Conservation (phyloP, 2,888 invertebrate genomes). For the Therioaphis trifolii region DNA sequence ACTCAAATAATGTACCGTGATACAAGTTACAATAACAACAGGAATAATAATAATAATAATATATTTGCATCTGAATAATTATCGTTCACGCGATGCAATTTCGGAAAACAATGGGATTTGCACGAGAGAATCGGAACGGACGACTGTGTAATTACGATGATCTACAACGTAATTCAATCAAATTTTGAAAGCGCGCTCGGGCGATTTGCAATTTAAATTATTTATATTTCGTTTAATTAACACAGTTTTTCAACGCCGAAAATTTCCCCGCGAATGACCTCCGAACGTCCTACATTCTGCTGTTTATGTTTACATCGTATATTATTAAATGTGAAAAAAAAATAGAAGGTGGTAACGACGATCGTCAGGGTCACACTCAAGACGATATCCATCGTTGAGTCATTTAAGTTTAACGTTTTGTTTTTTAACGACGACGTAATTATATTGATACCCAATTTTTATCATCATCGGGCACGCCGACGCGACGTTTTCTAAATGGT, state of each 20-base stretch:
- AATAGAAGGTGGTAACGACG: too few species aligned
- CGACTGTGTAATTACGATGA: not conserved
- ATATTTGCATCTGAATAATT: conserved; percentile 26
- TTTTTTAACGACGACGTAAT: too few species aligned
- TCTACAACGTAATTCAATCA: not conserved
- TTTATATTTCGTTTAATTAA: not conserved
- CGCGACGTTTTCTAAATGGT: too few species aligned
- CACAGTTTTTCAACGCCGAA: not conserved
- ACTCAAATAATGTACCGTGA: not conserved
- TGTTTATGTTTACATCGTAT: too few species aligned
- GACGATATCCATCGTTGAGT: too few species aligned
- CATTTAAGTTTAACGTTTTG: too few species aligned
- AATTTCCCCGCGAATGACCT: conserved; percentile 20
- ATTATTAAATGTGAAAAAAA: too few species aligned
- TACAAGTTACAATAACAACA: too few species aligned
- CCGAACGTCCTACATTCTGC: conserved; percentile 16
- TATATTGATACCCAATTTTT: too few species aligned
- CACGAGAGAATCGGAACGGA: not conserved
- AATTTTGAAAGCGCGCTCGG: conserved; percentile 11
- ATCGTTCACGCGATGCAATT: not conserved
- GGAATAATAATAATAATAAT: not conserved
- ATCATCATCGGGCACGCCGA: too few species aligned
- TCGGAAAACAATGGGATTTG: conserved; percentile 1
- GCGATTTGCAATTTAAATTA: not conserved
- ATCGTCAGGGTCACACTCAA: too few species aligned